phyloP scores from a whole-genome alignment of 2,888 invertebrate species.

The Cremastinae sp. region DNA sequence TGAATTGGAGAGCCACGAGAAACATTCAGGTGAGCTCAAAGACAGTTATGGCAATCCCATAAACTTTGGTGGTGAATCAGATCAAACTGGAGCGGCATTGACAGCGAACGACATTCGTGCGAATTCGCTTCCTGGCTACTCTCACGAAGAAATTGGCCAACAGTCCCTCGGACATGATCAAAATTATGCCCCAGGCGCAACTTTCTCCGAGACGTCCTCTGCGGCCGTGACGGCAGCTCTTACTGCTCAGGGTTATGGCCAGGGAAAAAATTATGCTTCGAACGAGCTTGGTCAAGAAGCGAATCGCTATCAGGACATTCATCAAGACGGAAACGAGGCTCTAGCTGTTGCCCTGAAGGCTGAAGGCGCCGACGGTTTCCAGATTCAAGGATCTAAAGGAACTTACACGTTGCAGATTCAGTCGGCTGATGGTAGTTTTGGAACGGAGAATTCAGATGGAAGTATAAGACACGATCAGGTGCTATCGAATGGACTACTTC shows the following conservation, averaged over 20 bases:
- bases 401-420: slow-evolving; percentile 90
- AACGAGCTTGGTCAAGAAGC: slow-evolving; percentile 68
- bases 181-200: slow-evolving; percentile 56
- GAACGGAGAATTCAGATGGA: slow-evolving; percentile 81
- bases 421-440: slow-evolving; percentile 83
- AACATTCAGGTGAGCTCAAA: slow-evolving; percentile 70
- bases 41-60: slow-evolving; percentile 77
- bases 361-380: slow-evolving; percentile 73
- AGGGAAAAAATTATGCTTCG: slow-evolving; percentile 58
- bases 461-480: slow-evolving; percentile 88
- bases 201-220: slow-evolving; percentile 63
- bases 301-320: slow-evolving; percentile 37
- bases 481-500: slow-evolving; percentile 88
- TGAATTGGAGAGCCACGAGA: slow-evolving; percentile 70
- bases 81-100: slow-evolving; percentile 58
- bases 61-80: slow-evolving; percentile 49
- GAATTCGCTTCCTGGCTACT: slow-evolving; percentile 35
- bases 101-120: slow-evolving; percentile 56
- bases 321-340: slow-evolving; percentile 72
- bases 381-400: slow-evolving; percentile 82
- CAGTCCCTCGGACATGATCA: slow-evolving; percentile 58
- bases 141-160: slow-evolving; percentile 48
- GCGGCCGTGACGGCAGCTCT: slow-evolving; percentile 72
- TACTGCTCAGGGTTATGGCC: slow-evolving; percentile 69
- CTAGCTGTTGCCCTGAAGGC: slow-evolving; percentile 71